These are phyloP conservation scores for Luffia ferchaultella DNA, from an alignment of 2,888 invertebrate species.

Conservation along the genomic window DNA sequence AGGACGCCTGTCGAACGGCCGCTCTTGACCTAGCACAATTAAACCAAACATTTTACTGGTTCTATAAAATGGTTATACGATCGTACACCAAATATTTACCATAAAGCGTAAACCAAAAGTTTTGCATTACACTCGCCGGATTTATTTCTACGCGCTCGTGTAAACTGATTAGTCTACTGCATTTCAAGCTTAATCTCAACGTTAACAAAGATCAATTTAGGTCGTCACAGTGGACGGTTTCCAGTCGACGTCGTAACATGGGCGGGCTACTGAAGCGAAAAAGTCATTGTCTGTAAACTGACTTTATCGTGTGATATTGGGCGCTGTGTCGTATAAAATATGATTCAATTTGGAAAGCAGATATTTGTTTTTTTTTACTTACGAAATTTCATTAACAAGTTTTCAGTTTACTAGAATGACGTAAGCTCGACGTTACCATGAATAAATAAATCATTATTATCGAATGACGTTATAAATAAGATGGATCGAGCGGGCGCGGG, in stretches of 20 bases:
- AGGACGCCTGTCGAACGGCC: slow-evolving; percentile 63
- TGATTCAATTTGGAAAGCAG: too few species aligned
- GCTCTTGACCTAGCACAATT: slow-evolving; percentile 66
- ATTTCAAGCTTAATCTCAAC: too few species aligned
- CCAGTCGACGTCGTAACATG: too few species aligned
- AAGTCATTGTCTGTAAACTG: too few species aligned
- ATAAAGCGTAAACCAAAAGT: slow-evolving; percentile 66
- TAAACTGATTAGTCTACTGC: too few species aligned
- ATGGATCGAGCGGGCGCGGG: slow-evolving; percentile 25
- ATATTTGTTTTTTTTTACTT: too few species aligned
- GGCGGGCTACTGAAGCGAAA: too few species aligned
- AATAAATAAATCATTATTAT: slow-evolving; percentile 26
- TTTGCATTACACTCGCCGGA: slow-evolving; percentile 61
- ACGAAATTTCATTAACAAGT: slow-evolving; percentile 8
- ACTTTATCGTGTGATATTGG: too few species aligned
- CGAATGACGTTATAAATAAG: slow-evolving; percentile 28
- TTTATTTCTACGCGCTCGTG: slow-evolving; percentile 51
- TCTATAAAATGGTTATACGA: slow-evolving; percentile 64
- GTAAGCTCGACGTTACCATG: slow-evolving; percentile 20
- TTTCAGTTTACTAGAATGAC: slow-evolving; percentile 16
- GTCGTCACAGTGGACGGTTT: too few species aligned
- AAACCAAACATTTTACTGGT: slow-evolving; percentile 64
- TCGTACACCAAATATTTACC: slow-evolving; percentile 64
- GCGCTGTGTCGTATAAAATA: too few species aligned
- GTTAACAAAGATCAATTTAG: too few species aligned